A percentile compares a stretch with the other conserved stretches of the same genome.
These are phyloP conservation scores for Cantharis flavilabris DNA, from an alignment of 2,888 invertebrate genomes.

Conservation along the genomic window DNA sequence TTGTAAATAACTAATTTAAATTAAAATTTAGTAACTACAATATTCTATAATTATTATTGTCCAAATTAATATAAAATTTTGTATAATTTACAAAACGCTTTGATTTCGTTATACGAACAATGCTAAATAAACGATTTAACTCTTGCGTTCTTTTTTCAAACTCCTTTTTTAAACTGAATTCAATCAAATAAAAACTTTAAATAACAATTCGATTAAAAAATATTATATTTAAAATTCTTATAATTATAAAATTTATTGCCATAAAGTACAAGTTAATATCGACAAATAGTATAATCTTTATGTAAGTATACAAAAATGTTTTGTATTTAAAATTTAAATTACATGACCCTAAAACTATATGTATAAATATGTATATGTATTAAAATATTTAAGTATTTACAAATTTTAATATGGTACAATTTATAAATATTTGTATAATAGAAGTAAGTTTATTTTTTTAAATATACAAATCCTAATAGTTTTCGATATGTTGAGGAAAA, in stretches of 20 bases:
- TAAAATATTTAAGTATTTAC: neutral
- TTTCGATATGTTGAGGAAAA: neutral
- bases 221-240: neutral
- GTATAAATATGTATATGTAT: neutral
- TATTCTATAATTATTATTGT: conserved; percentile 8
- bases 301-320: neutral
- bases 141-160: neutral
- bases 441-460: neutral
- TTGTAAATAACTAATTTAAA: conserved; percentile 52
- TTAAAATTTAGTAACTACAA: conserved; percentile 36
- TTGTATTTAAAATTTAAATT: neutral
- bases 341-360: neutral
- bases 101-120: conserved; percentile 19
- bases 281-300: neutral
- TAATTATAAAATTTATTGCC: neutral
- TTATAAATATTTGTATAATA: neutral
- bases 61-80: conserved; percentile 12
- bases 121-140: conserved; percentile 22
- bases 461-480: neutral
- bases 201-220: neutral
- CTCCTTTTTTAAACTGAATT: neutral
- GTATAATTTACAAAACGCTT: conserved; percentile 10
- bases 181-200: too few species aligned
- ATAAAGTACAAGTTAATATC: neutral
- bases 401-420: neutral